phyloP scores from a whole-genome alignment of 1,140 invertebrate genomes.

The Pogonomyrmex barbatus region DNA sequence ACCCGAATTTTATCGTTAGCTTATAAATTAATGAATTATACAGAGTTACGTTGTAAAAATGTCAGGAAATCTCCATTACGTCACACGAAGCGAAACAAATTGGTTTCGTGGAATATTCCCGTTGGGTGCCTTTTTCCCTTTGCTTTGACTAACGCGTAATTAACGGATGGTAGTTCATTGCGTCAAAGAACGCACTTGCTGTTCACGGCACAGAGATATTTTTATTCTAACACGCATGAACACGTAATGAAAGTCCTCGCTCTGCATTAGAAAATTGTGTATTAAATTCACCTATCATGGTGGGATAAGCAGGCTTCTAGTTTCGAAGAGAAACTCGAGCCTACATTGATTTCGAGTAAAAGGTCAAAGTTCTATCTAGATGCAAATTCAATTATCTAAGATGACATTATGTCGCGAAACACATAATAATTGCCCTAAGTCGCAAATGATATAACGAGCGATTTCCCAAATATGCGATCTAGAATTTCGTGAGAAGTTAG shows the following conservation, averaged over 20 bases:
- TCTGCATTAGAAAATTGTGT: conserved; percentile 24
- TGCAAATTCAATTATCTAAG: conserved; percentile 27
- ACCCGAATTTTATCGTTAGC: background rate
- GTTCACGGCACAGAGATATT: background rate
- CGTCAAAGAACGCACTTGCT: background rate
- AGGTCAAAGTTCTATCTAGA: background rate
- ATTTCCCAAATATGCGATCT: background rate
- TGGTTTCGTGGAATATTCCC: conserved; percentile 13
- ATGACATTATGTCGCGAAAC: background rate
- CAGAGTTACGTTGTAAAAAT: background rate
- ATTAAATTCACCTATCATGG: conserved; percentile 11
- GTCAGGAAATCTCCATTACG: conserved; percentile 17
- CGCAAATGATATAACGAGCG: conserved; percentile 13
- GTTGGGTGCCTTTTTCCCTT: background rate
- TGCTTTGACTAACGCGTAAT: background rate
- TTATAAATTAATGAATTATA: conserved; percentile 12
- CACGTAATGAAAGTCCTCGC: background rate
- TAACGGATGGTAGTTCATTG: background rate
- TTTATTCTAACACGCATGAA: background rate
- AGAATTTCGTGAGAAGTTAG: conserved; percentile 19
- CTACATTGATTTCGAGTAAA: conserved; percentile 1
- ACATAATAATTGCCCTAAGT: conserved; percentile 1
- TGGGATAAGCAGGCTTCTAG: background rate
- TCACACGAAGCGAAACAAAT: conserved; percentile 22
- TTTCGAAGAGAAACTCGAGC: conserved; percentile 37